Evolutionary conservation across 2,888 invertebrate genomes (phyloP), one percentile per base, ranked within the genome.

Genomic region (Meloe dianella): DNA sequence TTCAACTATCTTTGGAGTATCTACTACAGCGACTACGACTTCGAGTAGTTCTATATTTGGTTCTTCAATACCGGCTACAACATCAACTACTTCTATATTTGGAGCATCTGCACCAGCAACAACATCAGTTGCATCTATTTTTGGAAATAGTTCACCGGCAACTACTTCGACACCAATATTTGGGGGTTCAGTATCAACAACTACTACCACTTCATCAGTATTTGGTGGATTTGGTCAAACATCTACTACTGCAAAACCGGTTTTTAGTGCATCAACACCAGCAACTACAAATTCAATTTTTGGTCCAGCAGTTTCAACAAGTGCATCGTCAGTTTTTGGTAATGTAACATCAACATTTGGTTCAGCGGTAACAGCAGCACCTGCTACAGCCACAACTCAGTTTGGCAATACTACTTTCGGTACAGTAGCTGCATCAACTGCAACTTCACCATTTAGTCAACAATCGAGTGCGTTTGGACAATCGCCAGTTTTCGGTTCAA

Each of bases 201-300:
- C 67, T 5, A 67, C 65, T 29, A 41, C 72, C 10, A 14, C 76
- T 47, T 1, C 59, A 20, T 57, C 67, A 17, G 60, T 59, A 57
- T 66, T 73, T 22, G 69, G 69, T 29, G 58, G 63, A 32, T 27
- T 64, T 12, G n/a, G 60, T 12, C 63, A 75, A 27, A 64, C 71
- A n/a, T 14, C 54, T 24, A 60, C 66, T 3, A 64, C 67, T 20
- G 35, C 71, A 12, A n/a, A 75, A 57, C 35, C 75, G 7, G 61
- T 67, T 73, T 75, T 83, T 85, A 75, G 86, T 82, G 54, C 72
- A 56, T 71, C 85, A 20, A 80, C 77, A 17, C 56, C 82, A 60
- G 17, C 72, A 54, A 17, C 61, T 17, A 10, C 30, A 5, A 58
- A 63, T 14, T 64, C 73, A 1, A 66, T 72, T 72, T 77, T 57